Base-by-base conservation (phyloP, 2,113 vertebrate species). In the Paracanthobrama guichenoti region DNA sequence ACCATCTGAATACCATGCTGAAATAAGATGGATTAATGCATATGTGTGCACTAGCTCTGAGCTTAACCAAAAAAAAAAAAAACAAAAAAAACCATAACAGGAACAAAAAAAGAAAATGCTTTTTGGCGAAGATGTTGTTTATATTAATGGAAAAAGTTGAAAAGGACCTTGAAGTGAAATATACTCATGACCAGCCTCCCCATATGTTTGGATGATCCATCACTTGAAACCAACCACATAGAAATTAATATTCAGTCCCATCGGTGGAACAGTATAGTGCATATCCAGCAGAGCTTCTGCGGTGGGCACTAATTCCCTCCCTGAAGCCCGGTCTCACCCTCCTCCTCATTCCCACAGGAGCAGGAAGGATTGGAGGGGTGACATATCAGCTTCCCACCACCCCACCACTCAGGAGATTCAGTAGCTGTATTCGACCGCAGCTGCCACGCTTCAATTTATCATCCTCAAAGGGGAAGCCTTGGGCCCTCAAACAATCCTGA, bases 401-500 rank as follows among this genome's bases (percentile, higher is more conserved):
- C 60, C 39, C 55, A 82, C 64, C 66, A 82, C 91, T 91, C 90
- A 85, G 81, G 92, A 92, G 91, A 92, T 81, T 91, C 67, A 79
- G 22, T 77, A 86, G 90, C 87, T 55, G 66, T 84, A 89, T 92
- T 89, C 91, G 89, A 89, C 91, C 91, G 91, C 90, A 93, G 90
- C 87, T 89, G 87, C 88, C 91, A 92, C 89, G 89, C 88, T 91
- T 92, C 88, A 92, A 93, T 93, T 92, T 89, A 93, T 93, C 92
- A 92, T 92, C 87, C 90, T 92, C 86, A 81, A 85, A 87, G 89
- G 89, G 89, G 89, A 90, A 82, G 89, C 91, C 92, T 91, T 90
- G 89, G 22, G 78, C 57, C 26, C 66, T 73, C 35, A 62, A 53
- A 71, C 46, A 79, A 77, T 84, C 64, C 64, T 59, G 69, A 73